Base-by-base conservation (phyloP, 1,140 invertebrate species). In the Frieseomelitta varia region DNA sequence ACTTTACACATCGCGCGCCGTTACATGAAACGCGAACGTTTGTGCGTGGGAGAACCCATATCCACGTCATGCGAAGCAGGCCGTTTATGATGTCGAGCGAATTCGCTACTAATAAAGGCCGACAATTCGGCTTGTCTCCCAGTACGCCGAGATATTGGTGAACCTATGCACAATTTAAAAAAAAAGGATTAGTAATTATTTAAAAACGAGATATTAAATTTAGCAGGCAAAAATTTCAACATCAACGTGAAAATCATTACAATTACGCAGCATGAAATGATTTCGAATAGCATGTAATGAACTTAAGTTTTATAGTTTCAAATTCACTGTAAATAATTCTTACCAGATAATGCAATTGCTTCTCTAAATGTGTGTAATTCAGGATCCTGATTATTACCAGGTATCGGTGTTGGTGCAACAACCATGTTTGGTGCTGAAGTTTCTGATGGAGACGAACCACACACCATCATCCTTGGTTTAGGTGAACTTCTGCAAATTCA, bases 31-130 rank as follows among this genome's bases (percentile, higher is more conserved):
- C 95, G 94, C 87, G 94, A 94, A 89, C 96, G 95, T 93, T 97
- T 97, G 93, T 96, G 96, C 89, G 96, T 96, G 27, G 96, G 96
- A 55, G 96, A 97, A 88, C 96, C 96, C 96, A 97, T 97, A 88
- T 95, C 96, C 69, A 96, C 96, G 90, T 96, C 96, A 78, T 96
- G 95, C 56, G 96, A 94, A 68, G 97, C 96, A 47, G 96, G 96
- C 90, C 97, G 95, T 95, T 97, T 98, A 92, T 96, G 95, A 95
- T 97, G 97, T 79, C 97, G 95, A 80, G 96, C 96, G 91, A 97
- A 97, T 94, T 97, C 97, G 89, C 97, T 97, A 89, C 96, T 96
- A 92, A 97, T 97, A 93, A 97, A 97, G 87, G 97, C 95, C 93
- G 96, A 97, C 81, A 97, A 94, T 92, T 97, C 97, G 55, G 96